Evolutionary conservation across 2,113 vertebrate genomes (phyloP).

Genomic region (Zonotrichia leucophrys): DNA sequence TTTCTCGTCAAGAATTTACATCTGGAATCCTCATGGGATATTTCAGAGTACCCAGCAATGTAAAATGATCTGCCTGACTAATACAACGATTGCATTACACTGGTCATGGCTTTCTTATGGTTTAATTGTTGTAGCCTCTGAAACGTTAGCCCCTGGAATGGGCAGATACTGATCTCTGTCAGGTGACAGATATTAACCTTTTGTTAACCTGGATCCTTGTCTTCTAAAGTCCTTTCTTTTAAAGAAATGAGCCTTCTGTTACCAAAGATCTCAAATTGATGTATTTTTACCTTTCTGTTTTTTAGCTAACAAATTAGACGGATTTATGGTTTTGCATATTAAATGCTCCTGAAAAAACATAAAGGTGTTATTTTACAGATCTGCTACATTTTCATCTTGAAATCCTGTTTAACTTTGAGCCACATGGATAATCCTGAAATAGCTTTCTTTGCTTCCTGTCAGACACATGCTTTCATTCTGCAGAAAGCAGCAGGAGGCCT

Average conservation of each 20-base stretch:
- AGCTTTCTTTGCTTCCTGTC: conserved; percentile 35
- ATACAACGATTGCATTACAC: conserved; percentile 5
- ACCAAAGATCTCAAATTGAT: background rate
- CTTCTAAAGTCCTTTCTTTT: background rate
- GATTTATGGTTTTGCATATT: background rate
- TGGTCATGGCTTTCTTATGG: conserved; percentile 28
- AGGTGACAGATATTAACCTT: conserved; percentile 36
- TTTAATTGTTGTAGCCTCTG: conserved; percentile 35
- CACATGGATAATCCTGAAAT: conserved; percentile 40
- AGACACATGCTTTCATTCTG: conserved; percentile 26
- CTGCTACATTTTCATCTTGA: background rate
- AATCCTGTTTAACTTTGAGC: conserved; percentile 34
- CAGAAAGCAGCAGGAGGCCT: conserved; percentile 24
- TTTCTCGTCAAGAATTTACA: conserved; percentile 42
- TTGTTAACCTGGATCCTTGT: background rate
- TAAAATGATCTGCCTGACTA: conserved; percentile 51
- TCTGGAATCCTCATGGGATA: conserved; percentile 59
- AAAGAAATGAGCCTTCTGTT: background rate
- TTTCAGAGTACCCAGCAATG: background rate
- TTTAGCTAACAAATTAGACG: background rate
- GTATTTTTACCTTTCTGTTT: background rate
- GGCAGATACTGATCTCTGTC: conserved; percentile 4
- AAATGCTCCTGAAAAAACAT: background rate
- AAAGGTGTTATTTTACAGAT: background rate
- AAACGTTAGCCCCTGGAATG: background rate